phyloP scores from a whole-genome alignment of 2,797 vertebrate genomes.

The Alosa sapidissima region DNA sequence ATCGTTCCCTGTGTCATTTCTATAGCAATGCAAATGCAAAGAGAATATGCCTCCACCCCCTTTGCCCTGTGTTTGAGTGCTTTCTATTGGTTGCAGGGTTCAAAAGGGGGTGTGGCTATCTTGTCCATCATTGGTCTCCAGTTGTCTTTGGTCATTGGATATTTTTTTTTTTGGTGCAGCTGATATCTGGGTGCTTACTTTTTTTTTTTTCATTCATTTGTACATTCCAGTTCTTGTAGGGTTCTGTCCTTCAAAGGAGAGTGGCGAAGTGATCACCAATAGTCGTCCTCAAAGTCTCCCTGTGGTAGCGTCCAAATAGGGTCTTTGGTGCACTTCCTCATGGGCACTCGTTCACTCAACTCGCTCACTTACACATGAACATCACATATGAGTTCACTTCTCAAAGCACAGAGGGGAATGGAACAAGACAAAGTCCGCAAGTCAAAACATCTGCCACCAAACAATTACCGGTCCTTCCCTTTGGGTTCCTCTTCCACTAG shows the following conservation, averaged over 20 bases:
- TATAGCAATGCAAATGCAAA: constrained; percentile 69
- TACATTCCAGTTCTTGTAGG: constrained; percentile 77
- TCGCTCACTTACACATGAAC: not conserved
- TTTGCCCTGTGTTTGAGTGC: constrained; percentile 45
- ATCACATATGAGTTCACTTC: not conserved
- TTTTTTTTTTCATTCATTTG: constrained; percentile 58
- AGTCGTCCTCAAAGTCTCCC: constrained; percentile 62
- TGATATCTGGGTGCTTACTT: constrained; percentile 40
- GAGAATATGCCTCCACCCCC: constrained; percentile 57
- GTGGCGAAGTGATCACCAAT: constrained; percentile 42
- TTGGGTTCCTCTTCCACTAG: not conserved
- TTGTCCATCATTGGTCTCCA: constrained; percentile 57
- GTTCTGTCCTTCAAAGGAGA: constrained; percentile 69
- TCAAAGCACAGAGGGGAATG: not conserved
- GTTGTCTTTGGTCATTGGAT: constrained; percentile 74
- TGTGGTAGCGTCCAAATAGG: constrained; percentile 67
- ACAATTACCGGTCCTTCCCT: not conserved
- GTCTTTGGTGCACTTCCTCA: constrained; percentile 61
- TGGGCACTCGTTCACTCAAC: not conserved
- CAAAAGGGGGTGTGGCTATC: not conserved
- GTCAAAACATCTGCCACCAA: not conserved
- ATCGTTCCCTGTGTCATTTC: constrained; percentile 75
- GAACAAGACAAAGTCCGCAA: not conserved
- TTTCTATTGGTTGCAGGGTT: constrained; percentile 26
- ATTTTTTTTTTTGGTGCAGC: constrained; percentile 64